Evolutionary conservation across 2,888 invertebrate genomes (phyloP).

Genomic region (Xanthia icteritia): DNA sequence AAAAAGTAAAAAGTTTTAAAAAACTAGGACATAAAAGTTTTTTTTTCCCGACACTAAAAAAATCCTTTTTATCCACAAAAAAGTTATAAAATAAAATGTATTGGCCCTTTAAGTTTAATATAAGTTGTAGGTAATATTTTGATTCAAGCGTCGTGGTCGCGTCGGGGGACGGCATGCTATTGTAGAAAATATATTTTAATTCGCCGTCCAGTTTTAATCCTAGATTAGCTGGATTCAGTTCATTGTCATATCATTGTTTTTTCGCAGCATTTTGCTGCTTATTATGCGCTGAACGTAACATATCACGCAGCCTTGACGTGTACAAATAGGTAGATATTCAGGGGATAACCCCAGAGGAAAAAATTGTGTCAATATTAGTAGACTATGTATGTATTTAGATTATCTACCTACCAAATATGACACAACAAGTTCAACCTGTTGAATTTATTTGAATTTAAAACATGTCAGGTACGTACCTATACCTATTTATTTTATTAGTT

Average conservation of each 20-base stretch:
- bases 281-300: background rate
- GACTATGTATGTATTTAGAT: background rate
- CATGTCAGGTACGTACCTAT: background rate
- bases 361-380: background rate
- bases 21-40: too few species aligned
- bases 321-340: background rate
- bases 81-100: too few species aligned
- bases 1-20: too few species aligned
- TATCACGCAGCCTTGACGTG: background rate
- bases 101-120: too few species aligned
- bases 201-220: background rate
- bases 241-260: background rate
- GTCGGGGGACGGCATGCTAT: too few species aligned
- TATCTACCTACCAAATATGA: background rate
- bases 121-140: too few species aligned
- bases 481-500: background rate
- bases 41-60: too few species aligned
- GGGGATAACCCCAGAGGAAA: slow-evolving; percentile 3
- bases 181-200: too few species aligned
- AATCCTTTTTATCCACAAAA: too few species aligned
- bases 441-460: background rate
- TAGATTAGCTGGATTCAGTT: background rate
- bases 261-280: background rate
- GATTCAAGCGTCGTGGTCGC: too few species aligned
- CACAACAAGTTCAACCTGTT: background rate